Conservation (phyloP, 2,888 invertebrate genomes). For the Drosophila prolongata region DNA sequence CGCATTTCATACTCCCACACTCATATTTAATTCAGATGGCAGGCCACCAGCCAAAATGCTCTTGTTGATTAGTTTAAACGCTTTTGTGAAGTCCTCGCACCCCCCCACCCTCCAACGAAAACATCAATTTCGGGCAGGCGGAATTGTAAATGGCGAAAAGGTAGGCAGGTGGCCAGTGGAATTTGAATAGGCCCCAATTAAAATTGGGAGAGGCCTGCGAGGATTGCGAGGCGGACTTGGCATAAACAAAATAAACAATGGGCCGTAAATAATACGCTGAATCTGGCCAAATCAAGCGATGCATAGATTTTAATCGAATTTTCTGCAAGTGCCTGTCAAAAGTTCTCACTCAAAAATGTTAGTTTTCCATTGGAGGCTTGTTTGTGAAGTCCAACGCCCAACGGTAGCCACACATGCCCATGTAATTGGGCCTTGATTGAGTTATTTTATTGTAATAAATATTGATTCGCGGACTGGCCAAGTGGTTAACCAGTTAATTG, state of each 20-base stretch:
- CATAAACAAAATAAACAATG: conserved; percentile 4
- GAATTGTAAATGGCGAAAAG: conserved; percentile 1
- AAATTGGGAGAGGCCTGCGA: conserved; percentile 1
- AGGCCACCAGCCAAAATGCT: conserved; percentile 27
- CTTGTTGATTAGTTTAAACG: conserved; percentile 59
- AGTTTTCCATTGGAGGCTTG: not conserved
- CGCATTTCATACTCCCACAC: conserved; percentile 6
- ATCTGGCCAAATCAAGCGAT: not conserved
- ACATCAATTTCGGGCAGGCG: not conserved
- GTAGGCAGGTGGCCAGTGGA: not conserved
- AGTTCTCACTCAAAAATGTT: not conserved
- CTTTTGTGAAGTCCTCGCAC: conserved; percentile 8
- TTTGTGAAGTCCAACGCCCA: too few species aligned
- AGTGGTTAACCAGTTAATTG: not conserved
- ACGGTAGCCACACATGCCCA: too few species aligned
- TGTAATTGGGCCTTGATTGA: not conserved
- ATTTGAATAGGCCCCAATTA: conserved; percentile 9
- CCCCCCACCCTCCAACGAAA: not conserved
- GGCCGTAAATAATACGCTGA: not conserved
- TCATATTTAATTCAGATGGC: conserved; percentile 56
- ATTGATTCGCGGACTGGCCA: not conserved
- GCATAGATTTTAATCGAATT: conserved; percentile 1
- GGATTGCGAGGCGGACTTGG: not conserved
- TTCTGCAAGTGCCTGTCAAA: not conserved
- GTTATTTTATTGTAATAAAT: not conserved